phyloP scores from a whole-genome alignment of 2,888 invertebrate genomes.

The Mongoloraphidia duomilia region DNA sequence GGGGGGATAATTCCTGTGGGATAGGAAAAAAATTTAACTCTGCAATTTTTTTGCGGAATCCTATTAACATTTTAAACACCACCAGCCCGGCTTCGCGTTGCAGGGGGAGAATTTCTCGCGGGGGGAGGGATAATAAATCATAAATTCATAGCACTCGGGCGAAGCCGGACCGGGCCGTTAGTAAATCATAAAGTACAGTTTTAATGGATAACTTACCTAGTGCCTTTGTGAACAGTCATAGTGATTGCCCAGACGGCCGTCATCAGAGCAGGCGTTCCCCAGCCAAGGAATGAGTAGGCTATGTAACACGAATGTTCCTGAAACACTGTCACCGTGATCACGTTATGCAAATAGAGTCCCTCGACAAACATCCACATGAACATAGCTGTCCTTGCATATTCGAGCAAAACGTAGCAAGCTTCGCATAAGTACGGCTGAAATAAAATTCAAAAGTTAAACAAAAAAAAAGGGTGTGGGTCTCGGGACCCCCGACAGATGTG shows the following conservation, averaged over 20 bases:
- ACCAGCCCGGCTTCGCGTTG: no score
- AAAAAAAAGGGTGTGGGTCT: no score
- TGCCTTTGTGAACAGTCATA: conserved; percentile 23
- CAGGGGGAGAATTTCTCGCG: no score
- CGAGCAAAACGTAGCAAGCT: conserved; percentile 60
- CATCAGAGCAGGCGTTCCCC: conserved; percentile 57
- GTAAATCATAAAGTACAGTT: no score
- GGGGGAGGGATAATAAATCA: no score
- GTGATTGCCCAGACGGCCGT: conserved; percentile 53
- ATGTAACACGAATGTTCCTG: conserved; percentile 50
- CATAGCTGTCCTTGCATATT: conserved; percentile 80
- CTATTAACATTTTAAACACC: no score
- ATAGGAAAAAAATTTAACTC: no score
- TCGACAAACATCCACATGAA: conserved; percentile 98
- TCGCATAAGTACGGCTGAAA: conserved; percentile 67
- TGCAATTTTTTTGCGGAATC: no score
- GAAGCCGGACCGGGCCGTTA: no score
- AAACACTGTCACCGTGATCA: conserved; percentile 62
- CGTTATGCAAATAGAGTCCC: conserved; percentile 75
- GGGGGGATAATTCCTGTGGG: no score
- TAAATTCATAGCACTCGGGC: no score
- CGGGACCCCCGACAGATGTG: no score
- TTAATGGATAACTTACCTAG: conserved; percentile 20
- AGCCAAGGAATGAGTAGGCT: conserved; percentile 49
- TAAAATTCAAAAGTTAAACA: neutral